Percentiles rank a stretch among this genome's conserved stretches.
Conservation (phyloP, 2,797 vertebrate genomes). For the Diceros bicornis region DNA sequence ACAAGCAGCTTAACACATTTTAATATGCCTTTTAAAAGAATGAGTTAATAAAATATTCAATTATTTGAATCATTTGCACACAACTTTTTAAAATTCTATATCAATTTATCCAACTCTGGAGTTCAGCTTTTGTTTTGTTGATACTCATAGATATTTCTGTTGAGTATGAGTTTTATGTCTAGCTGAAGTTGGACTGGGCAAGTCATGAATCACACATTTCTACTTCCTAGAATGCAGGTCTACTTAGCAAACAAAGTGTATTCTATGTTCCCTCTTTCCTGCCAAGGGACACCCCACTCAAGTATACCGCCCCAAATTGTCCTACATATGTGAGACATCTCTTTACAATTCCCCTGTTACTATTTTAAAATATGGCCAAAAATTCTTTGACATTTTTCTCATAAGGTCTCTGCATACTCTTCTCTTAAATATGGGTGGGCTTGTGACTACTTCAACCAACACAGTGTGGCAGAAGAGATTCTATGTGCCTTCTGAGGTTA, state of each 20-base stretch:
- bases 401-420: not conserved
- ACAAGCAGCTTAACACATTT: not conserved
- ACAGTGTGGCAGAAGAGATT: no score
- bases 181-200: not conserved
- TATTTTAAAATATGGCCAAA: not conserved
- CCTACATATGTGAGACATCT: not conserved
- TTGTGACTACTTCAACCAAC: not conserved
- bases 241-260: not conserved
- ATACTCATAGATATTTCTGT: not conserved
- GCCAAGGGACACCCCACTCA: rapidly evolving
- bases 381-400: not conserved
- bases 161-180: not conserved
- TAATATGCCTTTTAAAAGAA: not conserved
- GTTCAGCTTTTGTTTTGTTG: not conserved
- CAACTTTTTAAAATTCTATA: not conserved
- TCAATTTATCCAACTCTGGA: not conserved
- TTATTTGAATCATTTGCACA: not conserved
- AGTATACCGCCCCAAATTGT: not conserved
- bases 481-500: no score
- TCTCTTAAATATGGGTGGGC: not conserved
- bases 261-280: not conserved
- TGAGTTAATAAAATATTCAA: not conserved
- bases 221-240: not conserved
- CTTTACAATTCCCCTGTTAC: not conserved
- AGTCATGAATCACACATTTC: not conserved